Percentiles rank a stretch among this genome's conserved stretches.
Conservation (phyloP, 2,797 vertebrate species). For the Neopelma chrysocephalum region DNA sequence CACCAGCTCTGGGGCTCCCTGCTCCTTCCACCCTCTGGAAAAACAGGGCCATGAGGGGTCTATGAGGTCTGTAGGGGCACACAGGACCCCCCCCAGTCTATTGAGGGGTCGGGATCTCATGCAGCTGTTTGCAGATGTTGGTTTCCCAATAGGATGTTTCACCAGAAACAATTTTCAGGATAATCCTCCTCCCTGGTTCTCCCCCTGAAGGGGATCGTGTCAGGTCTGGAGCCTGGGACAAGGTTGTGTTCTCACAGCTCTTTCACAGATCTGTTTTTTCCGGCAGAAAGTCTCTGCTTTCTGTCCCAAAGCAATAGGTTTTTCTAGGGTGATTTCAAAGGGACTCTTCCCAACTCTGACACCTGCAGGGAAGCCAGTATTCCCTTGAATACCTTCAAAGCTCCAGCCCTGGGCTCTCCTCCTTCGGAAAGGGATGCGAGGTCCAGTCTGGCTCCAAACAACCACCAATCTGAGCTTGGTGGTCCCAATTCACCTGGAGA, state of each 20-base stretch:
- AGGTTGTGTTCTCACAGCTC: not conserved
- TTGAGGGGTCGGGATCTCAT: not conserved
- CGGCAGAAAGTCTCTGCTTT: conserved; percentile 1
- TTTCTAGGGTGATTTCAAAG: conserved; percentile 7
- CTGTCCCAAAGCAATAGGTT: conserved; percentile 64
- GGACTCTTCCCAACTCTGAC: not conserved
- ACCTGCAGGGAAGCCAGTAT: not conserved
- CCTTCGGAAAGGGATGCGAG: not conserved
- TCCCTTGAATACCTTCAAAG: not conserved
- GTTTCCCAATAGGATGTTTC: not conserved
- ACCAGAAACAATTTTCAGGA: not conserved
- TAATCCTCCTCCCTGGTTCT: not conserved
- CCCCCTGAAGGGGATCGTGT: fast-evolving
- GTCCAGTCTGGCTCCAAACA: not conserved
- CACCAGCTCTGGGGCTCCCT: not conserved
- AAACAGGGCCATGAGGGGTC: not conserved
- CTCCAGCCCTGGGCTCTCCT: not conserved
- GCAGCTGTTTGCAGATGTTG: not conserved
- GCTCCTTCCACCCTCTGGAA: not conserved
- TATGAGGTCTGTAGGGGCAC: fast-evolving
- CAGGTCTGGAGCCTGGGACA: not conserved
- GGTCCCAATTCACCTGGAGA: fast-evolving
- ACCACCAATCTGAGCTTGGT: not conserved
- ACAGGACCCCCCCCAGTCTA: not conserved
- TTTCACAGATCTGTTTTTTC: not conserved